Evolutionary conservation across 2,797 vertebrate species (phyloP).

Genomic region (Pyrocephalus nanus): DNA sequence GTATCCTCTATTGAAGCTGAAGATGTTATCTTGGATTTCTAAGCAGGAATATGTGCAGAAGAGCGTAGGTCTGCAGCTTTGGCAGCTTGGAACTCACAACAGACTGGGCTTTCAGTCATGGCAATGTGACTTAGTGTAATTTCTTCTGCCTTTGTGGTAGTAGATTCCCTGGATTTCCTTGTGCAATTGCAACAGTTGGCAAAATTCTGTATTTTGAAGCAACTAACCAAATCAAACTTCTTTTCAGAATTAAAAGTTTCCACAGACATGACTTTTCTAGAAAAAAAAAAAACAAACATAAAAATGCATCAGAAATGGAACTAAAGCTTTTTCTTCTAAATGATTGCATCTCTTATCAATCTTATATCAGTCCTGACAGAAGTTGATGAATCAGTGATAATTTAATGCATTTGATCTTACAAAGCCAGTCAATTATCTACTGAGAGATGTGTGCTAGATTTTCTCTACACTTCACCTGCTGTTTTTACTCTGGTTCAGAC

Average conservation of each 20-base stretch:
- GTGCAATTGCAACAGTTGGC: not conserved
- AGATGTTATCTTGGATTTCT: not conserved
- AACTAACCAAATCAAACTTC: not conserved
- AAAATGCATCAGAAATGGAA: not conserved
- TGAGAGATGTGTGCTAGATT: not conserved
- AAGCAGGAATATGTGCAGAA: not conserved
- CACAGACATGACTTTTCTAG: not conserved
- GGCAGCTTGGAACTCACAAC: not conserved
- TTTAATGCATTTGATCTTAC: not conserved
- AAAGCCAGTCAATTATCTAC: not conserved
- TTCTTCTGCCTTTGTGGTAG: not conserved
- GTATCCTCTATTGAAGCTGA: not conserved
- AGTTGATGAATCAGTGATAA: not conserved
- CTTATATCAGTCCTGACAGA: not conserved
- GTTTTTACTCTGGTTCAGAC: not conserved
- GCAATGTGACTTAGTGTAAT: not conserved
- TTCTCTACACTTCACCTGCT: not conserved
- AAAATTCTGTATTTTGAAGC: not conserved
- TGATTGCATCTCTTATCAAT: not conserved
- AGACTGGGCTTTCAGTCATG: fast-evolving
- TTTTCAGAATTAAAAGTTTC: not conserved
- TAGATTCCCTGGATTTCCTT: not conserved
- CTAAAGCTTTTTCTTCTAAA: not conserved
- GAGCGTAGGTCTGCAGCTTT: not conserved
- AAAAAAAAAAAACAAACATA: fast-evolving